These are phyloP conservation scores for Protonibea diacanthus DNA, from an alignment of 2,797 vertebrate genomes.

Conservation along the genomic window DNA sequence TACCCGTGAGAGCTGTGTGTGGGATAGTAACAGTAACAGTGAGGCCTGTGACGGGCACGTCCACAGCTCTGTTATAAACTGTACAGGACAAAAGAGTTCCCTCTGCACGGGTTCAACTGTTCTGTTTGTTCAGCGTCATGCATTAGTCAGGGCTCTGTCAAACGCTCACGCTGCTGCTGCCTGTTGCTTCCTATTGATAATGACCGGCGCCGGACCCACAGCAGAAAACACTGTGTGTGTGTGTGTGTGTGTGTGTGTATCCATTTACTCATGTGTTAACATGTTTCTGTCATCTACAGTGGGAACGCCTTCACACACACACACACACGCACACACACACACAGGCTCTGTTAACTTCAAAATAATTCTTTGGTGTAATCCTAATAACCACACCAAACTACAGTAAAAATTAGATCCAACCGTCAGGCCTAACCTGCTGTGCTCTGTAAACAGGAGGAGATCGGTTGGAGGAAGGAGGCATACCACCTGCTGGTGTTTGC, in stretches of 20 bases:
- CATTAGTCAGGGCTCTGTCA: constrained; percentile 56
- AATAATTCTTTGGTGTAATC: neutral
- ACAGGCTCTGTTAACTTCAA: neutral
- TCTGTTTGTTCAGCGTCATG: constrained; percentile 39
- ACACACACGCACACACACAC: no score
- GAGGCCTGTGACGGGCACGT: neutral
- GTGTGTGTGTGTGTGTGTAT: constrained; percentile 13
- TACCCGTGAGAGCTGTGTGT: no score
- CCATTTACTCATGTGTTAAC: neutral
- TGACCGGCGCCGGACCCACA: neutral
- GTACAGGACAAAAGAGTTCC: constrained; percentile 9
- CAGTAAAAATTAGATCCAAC: neutral
- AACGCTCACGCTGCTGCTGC: neutral
- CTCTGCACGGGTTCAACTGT: constrained; percentile 36
- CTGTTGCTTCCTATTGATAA: constrained; percentile 62
- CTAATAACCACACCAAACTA: neutral
- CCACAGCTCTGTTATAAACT: constrained; percentile 7
- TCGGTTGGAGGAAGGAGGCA: constrained; percentile 97
- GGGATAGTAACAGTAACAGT: no score
- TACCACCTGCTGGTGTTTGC: constrained; percentile 96
- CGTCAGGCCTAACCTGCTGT: neutral
- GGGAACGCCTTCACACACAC: neutral
- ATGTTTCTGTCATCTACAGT: neutral
- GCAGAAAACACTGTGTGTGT: constrained; percentile 25
- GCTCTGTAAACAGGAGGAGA: constrained; percentile 86